Base-by-base conservation (phyloP, 2,888 invertebrate species). In the Drosophila anceps region DNA sequence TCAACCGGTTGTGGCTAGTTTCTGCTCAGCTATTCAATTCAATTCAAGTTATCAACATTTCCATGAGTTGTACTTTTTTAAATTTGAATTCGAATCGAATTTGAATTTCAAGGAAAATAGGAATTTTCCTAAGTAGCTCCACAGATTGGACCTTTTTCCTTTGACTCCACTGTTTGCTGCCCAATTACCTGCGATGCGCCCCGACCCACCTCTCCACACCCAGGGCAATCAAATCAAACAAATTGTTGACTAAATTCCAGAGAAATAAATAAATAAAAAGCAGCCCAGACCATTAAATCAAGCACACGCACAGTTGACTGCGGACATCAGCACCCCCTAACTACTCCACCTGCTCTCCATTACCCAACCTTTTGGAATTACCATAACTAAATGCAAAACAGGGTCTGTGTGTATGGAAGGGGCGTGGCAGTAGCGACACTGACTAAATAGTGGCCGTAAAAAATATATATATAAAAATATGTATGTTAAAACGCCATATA, bases 171-270 rank as follows among this genome's bases (percentile, higher is more conserved):
- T 72, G 46, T 77, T 76, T 67, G 73, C 62, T 43, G n/a, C 13
- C 61, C 76, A 76, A 79, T 76, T 76, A 78, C 61, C 37, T n/a
- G 8, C 15, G 39, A 15, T 12, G 10, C 12, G n/a, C 5, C 24
- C 12, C 46, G 1, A 0, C 15, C 5, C 31, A 12, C 8, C 29
- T 9, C 24, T 27, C 63, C 59, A 12, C 58, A 66, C 63, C 41
- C 58, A 51, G 37, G 46, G 82, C 83, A 88, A 85, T 84, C 88
- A 89, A 88, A 84, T 79, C 65, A 73, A 83, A 81, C 88, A 90
- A 85, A 88, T 88, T 90, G 85, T 81, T 90, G 83, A 85, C 89
- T 84, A 88, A 84, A 88, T 88, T 84, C 74, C 69, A 73, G 60
- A 39, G 58, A 73, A 72, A 75, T 81, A 73, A 84, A 79, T 76